Base-by-base conservation (phyloP, 2,797 vertebrate genomes). In the Sternotherus odoratus region DNA sequence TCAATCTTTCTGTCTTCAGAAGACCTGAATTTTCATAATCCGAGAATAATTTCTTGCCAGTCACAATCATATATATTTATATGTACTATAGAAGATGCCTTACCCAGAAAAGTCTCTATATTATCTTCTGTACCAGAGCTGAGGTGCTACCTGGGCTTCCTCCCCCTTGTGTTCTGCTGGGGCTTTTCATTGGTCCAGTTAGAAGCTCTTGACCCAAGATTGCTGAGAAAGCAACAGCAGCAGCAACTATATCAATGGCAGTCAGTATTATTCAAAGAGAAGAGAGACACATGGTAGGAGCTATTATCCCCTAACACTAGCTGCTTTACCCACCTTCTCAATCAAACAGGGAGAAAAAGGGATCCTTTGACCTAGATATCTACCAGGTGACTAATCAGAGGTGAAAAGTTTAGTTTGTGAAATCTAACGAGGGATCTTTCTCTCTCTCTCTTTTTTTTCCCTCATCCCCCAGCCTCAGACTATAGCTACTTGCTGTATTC, bases 361-460 rank as follows among this genome's bases (percentile, higher is more conserved):
- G 87, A 93, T 88, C 57, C 66, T 85, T 30, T 56, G 83, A 78
- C 39, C 0, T 4, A 63, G 82, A 15, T 43, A 36, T 72, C 51
- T 50, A 83, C 78, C 83, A 96, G 48, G 39, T 88, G 82, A 50
- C 77, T 88, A 36, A 66, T 92, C 82, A 85, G 86, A 94, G 86
- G 39, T 83, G 87, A 96, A 94, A 51, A 93, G 46, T 49, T 26
- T 36, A 23, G 82, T 72, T 53, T 88, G 81, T 72, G 88, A 85
- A 87, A 87, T 85, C 15, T 79, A 89, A 48, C 39, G 66, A 86
- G 50, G 50, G 16, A 13, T 66, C n/a, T 79, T 91, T 85, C 85
- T 92, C 39, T 79, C n/a, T n/a, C n/a, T n/a, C n/a, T n/a, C n/a
- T n/a, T n/a, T n/a, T n/a, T n/a, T 83, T 89, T 90, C 54, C 75